Conservation (phyloP, 2,888 invertebrate genomes). For the Leucophenga montana region DNA sequence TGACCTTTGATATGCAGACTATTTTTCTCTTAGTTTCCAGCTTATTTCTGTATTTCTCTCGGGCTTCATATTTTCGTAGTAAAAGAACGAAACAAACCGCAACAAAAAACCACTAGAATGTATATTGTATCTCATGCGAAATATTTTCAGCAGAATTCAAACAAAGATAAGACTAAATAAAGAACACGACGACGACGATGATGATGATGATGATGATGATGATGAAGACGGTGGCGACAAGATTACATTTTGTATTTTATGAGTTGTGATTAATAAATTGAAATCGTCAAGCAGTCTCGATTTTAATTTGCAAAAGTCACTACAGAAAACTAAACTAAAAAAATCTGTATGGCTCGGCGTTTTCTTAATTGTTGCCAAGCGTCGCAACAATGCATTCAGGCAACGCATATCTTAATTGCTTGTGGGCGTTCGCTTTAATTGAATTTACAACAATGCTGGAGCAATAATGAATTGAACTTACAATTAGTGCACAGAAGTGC, state of each 20-base stretch:
- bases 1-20: too few relatives aligned
- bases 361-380: too few relatives aligned
- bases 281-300: constrained; percentile 25
- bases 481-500: too few relatives aligned
- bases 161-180: constrained; percentile 25
- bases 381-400: too few relatives aligned
- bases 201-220: too few relatives aligned
- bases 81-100: not conserved
- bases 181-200: not conserved
- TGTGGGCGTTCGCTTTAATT: too few relatives aligned
- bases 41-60: not conserved
- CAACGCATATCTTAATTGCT: too few relatives aligned
- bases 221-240: too few relatives aligned
- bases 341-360: not conserved
- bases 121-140: not conserved
- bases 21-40: not conserved
- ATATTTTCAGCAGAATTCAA: constrained; percentile 23
- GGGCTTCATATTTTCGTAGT: not conserved
- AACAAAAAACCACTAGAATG: not conserved
- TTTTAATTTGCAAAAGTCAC: constrained; percentile 17
- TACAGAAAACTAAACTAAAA: not conserved
- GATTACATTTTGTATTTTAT: not conserved
- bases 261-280: constrained; percentile 16
- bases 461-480: too few relatives aligned
- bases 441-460: too few relatives aligned